These are phyloP conservation scores for Gila robusta DNA, from an alignment of 2,797 vertebrate species.

Conservation along the genomic window DNA sequence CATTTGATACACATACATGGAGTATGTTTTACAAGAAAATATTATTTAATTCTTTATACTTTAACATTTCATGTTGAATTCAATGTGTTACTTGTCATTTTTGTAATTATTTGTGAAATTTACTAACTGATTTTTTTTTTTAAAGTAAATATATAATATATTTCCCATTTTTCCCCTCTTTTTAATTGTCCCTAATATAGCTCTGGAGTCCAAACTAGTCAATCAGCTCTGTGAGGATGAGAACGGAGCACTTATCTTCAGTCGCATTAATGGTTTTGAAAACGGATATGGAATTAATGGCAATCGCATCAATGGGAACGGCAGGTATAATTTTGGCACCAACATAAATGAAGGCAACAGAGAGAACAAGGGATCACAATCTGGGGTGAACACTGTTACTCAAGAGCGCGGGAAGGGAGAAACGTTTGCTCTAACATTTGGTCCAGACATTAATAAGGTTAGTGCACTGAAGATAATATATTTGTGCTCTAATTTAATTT, in stretches of 20 bases:
- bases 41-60: neutral
- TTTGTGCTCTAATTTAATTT: neutral
- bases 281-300: conserved; percentile 73
- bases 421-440: conserved; percentile 35
- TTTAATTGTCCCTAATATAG: conserved; percentile 64
- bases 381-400: conserved; percentile 19
- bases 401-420: conserved; percentile 39
- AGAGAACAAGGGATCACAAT: conserved; percentile 46
- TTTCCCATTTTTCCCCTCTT: neutral
- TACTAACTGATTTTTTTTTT: neutral
- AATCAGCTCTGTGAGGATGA: conserved; percentile 93
- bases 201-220: conserved; percentile 89
- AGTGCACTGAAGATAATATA: neutral
- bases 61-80: neutral
- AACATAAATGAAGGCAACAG: conserved; percentile 8
- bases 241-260: conserved; percentile 83
- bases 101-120: neutral
- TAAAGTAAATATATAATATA: neutral
- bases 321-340: conserved; percentile 64
- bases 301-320: conserved; percentile 60
- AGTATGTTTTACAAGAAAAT: neutral
- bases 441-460: conserved; percentile 23
- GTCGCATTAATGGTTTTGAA: conserved; percentile 70
- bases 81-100: neutral
- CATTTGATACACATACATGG: too few species aligned